These are phyloP conservation scores for Thalassarche chlororhynchos DNA, from an alignment of 2,113 vertebrate genomes.

Conservation along the genomic window DNA sequence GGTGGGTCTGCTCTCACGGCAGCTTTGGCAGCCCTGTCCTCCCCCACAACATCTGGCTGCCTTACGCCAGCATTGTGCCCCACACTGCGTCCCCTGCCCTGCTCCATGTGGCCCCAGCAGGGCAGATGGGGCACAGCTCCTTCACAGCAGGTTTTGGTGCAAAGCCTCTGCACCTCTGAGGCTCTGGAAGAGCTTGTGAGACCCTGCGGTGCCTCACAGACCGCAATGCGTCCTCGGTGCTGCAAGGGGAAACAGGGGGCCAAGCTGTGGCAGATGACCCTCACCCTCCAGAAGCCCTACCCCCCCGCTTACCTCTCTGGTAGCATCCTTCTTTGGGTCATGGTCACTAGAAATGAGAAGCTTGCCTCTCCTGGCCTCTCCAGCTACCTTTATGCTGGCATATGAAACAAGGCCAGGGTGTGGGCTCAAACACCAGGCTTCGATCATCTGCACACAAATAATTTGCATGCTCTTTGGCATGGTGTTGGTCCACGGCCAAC, in stretches of 20 bases:
- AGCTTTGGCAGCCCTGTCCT: neutral
- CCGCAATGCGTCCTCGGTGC: rapidly evolving
- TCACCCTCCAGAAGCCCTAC: neutral
- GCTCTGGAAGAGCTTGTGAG: neutral
- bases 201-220: rapidly evolving
- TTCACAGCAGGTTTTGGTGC: neutral
- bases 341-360: neutral
- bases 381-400: neutral
- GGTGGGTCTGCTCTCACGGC: neutral
- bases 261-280: neutral
- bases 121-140: neutral
- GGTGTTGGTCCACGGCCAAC: neutral
- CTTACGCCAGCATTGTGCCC: rapidly evolving
- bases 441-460: neutral
- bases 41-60: neutral
- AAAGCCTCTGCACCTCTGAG: neutral
- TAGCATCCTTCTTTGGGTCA: neutral
- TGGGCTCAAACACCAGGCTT: neutral
- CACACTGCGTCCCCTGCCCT: neutral
- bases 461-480: neutral
- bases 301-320: rapidly evolving
- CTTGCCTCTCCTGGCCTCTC: neutral
- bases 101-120: neutral
- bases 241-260: rapidly evolving
- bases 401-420: neutral